A percentile compares a stretch with the other conserved stretches of the same genome.
Evolutionary conservation across 2,797 vertebrate species (phyloP).

Genomic region (Xerus rutilus): DNA sequence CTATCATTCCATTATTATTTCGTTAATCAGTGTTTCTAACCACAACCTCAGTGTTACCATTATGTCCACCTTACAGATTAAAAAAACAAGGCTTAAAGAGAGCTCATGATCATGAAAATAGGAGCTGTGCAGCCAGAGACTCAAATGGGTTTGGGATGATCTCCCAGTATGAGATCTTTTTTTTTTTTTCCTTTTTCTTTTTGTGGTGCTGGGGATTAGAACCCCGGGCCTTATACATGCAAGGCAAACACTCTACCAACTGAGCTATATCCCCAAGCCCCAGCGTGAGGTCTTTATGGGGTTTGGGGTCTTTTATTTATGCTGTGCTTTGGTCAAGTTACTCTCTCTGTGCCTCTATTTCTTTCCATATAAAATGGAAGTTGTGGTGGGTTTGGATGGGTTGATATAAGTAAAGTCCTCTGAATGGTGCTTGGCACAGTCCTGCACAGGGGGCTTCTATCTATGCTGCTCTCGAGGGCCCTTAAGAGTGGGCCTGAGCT

Average conservation of each 20-base stretch:
- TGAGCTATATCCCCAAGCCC: too few species aligned
- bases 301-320: not conserved
- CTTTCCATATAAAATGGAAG: not conserved
- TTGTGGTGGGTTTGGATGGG: too few species aligned
- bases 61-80: not conserved
- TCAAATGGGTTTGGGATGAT: not conserved
- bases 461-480: not conserved
- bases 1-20: not conserved
- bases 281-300: not conserved
- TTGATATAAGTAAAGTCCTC: fast-evolving
- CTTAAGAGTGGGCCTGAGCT: not conserved
- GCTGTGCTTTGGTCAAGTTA: not conserved
- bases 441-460: fast-evolving
- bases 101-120: not conserved
- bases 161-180: not conserved
- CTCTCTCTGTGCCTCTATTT: slow-evolving; percentile 3
- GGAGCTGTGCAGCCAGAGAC: not conserved
- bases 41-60: not conserved
- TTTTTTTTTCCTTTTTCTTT: too few species aligned
- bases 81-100: slow-evolving; percentile 4
- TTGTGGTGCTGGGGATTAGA: too few species aligned
- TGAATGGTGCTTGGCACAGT: not conserved
- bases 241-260: too few species aligned
- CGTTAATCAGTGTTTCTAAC: slow-evolving; percentile 33
- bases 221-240: too few species aligned